These are phyloP conservation scores for Maconellicoccus hirsutus DNA, from an alignment of 1,140 invertebrate genomes.

Conservation along the genomic window DNA sequence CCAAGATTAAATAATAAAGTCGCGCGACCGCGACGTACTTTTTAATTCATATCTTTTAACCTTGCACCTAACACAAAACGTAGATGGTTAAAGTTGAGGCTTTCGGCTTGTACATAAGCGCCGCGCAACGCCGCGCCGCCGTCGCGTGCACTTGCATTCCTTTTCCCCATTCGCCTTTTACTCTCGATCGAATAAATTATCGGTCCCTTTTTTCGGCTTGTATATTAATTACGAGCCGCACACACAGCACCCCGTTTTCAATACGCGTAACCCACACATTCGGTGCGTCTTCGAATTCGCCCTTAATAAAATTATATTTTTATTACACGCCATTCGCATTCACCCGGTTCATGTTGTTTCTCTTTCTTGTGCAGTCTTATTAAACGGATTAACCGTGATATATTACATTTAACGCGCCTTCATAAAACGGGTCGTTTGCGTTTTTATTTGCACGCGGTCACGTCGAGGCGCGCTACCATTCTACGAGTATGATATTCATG, in stretches of 20 bases:
- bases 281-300: too few relatives aligned
- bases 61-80: background rate
- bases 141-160: background rate
- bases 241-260: background rate
- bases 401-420: conserved; percentile 5
- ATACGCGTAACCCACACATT: too few relatives aligned
- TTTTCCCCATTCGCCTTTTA: background rate
- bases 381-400: conserved; percentile 20
- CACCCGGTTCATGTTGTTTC: background rate
- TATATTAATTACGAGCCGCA: background rate
- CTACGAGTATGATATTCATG: background rate
- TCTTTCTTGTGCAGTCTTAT: conserved; percentile 7
- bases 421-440: conserved; percentile 10
- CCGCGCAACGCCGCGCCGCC: background rate
- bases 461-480: background rate
- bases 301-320: conserved; percentile 23
- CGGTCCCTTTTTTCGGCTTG: background rate
- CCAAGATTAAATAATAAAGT: background rate
- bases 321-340: background rate
- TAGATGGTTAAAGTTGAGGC: background rate
- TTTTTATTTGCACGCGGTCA: conserved; percentile 3
- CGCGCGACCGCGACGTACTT: background rate
- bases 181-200: conserved; percentile 16
- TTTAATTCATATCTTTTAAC: background rate
- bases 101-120: too few relatives aligned